Conservation (phyloP, 2,888 invertebrate species). For the Cerastis leucographa region DNA sequence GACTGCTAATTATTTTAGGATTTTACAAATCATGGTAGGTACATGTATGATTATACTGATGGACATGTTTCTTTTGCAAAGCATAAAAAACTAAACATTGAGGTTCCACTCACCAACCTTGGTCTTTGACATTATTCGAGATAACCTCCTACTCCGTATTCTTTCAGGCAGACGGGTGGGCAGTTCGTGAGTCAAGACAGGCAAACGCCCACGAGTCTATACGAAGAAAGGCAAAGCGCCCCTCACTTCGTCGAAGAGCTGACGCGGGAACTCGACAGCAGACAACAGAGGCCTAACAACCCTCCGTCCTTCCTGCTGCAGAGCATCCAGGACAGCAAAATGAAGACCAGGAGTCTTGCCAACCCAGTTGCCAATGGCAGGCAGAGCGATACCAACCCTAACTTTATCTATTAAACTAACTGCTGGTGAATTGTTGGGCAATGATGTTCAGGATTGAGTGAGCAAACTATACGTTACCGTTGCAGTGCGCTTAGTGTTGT, state of each 20-base stretch:
- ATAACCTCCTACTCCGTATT: constrained; percentile 66
- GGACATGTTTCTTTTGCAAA: not conserved
- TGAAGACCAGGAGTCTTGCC: constrained; percentile 74
- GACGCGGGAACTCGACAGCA: constrained; percentile 80
- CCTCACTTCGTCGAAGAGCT: constrained; percentile 84
- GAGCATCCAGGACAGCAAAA: constrained; percentile 85
- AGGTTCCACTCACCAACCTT: not conserved
- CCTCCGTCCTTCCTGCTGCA: constrained; percentile 86
- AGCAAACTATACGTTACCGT: constrained; percentile 12
- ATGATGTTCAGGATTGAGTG: constrained; percentile 20
- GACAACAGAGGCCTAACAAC: constrained; percentile 74
- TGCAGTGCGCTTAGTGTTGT: constrained; percentile 11
- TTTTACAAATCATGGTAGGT: not conserved
- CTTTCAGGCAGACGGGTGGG: constrained; percentile 88
- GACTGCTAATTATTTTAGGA: constrained; percentile 2
- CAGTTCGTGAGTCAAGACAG: constrained; percentile 76
- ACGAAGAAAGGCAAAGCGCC: constrained; percentile 36
- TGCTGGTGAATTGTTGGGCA: not conserved
- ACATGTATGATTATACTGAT: not conserved
- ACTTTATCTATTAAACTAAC: constrained; percentile 82
- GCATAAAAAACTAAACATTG: not conserved
- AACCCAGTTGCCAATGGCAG: constrained; percentile 78
- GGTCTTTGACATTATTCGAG: not conserved
- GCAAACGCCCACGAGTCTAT: constrained; percentile 22
- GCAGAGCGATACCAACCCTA: constrained; percentile 85